Percentiles rank a stretch among this genome's conserved stretches.
Conservation (phyloP, 1,140 invertebrate genomes). For the Ceratosolen fusciceps region DNA sequence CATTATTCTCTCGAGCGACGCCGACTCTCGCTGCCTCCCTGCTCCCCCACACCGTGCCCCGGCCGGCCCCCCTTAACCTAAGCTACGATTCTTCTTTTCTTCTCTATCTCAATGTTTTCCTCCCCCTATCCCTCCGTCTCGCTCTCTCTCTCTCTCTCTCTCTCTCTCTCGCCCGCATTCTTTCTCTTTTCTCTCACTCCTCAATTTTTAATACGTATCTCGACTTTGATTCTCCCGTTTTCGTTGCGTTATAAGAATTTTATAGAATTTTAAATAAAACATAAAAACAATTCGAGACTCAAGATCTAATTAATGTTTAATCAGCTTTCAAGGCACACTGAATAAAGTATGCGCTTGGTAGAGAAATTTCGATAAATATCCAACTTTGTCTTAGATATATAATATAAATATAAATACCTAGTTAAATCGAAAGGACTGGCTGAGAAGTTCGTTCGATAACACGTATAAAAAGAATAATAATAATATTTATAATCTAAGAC, state of each 20-base stretch:
- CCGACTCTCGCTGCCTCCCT: constrained; percentile 20
- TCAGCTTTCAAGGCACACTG: background rate
- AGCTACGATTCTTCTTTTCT: background rate
- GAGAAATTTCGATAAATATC: background rate
- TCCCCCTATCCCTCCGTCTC: too few species aligned
- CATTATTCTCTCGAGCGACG: constrained; percentile 59
- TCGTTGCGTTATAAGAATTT: background rate
- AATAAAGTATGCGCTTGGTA: background rate
- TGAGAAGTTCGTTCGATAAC: background rate
- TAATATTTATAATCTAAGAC: background rate
- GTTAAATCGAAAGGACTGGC: background rate
- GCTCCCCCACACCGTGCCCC: constrained; percentile 11
- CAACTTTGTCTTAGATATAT: too few species aligned
- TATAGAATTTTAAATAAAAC: background rate
- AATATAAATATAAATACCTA: too few species aligned
- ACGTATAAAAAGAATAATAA: background rate
- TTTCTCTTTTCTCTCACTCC: background rate
- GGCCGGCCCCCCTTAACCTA: background rate
- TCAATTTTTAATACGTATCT: background rate
- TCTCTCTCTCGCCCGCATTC: too few species aligned
- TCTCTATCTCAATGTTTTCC: background rate
- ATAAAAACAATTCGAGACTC: background rate
- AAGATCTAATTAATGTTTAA: background rate
- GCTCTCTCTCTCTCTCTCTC: too few species aligned
- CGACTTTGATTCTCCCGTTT: background rate